Percentiles rank a stretch among this genome's conserved stretches.
These are phyloP conservation scores for Benitochromis conjunctus DNA, from an alignment of 2,113 vertebrate species.

Conservation along the genomic window DNA sequence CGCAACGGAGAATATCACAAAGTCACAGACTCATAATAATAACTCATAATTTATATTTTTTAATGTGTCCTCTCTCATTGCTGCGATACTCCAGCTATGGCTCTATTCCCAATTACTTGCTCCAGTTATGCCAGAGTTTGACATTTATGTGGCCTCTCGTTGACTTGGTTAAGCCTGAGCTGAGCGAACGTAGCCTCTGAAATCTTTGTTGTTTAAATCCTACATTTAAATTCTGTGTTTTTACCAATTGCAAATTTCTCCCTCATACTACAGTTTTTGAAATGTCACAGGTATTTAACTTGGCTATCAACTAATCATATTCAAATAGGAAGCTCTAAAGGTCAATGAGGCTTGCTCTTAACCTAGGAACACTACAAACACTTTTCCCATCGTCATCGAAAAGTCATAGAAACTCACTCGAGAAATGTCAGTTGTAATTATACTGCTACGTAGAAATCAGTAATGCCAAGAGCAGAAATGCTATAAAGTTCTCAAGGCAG, in stretches of 20 bases:
- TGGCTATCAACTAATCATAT: conserved; percentile 50
- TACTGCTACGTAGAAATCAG: neutral
- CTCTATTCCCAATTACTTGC: neutral
- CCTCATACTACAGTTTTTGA: conserved; percentile 31
- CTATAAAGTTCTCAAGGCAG: neutral
- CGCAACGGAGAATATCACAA: neutral
- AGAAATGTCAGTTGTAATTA: conserved; percentile 61
- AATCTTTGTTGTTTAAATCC: conserved; percentile 16
- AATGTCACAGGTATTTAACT: conserved; percentile 71
- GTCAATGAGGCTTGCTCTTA: conserved; percentile 51
- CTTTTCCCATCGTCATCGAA: conserved; percentile 12
- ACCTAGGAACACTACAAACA: conserved; percentile 26
- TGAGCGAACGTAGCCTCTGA: neutral
- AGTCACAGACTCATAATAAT: neutral
- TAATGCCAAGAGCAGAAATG: neutral
- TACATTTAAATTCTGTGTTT: conserved; percentile 42
- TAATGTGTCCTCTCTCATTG: neutral
- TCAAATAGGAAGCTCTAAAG: conserved; percentile 57
- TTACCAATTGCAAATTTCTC: conserved; percentile 34
- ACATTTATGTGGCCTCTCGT: conserved; percentile 21
- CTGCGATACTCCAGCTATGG: neutral
- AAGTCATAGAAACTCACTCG: conserved; percentile 38
- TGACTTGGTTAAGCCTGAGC: neutral
- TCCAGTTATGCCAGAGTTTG: conserved; percentile 1
- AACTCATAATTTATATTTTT: neutral